A percentile compares a stretch with the other conserved stretches of the same genome.
Conservation (phyloP, 2,797 vertebrate genomes). For the Labeo calbasu region DNA sequence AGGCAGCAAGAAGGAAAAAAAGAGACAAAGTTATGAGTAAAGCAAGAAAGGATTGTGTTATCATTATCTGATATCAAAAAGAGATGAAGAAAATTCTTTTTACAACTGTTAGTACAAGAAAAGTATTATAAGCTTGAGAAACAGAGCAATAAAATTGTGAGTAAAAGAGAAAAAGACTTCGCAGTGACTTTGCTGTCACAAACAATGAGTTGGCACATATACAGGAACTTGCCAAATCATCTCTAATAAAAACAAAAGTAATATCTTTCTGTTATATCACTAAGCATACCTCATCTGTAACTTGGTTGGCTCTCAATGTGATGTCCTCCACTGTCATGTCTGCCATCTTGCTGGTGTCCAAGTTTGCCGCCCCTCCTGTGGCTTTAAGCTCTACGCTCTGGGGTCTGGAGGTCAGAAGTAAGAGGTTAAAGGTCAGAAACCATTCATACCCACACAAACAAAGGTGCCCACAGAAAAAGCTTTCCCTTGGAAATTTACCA, state of each 20-base stretch:
- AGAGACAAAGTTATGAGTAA: conserved; percentile 40
- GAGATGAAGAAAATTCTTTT: neutral
- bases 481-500: neutral
- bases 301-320: conserved; percentile 85
- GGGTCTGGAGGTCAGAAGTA: conserved; percentile 66
- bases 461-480: neutral
- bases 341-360: conserved; percentile 83
- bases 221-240: neutral
- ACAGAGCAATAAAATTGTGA: neutral
- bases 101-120: neutral
- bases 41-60: conserved; percentile 24
- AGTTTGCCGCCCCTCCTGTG: conserved; percentile 67
- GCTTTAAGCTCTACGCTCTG: conserved; percentile 74
- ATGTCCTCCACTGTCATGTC: conserved; percentile 89
- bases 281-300: conserved; percentile 92
- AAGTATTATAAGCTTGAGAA: neutral
- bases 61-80: neutral
- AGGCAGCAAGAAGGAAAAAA: conserved; percentile 39
- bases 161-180: neutral
- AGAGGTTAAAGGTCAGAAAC: neutral
- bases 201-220: neutral
- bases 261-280: neutral
- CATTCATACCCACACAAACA: neutral
- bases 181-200: neutral
- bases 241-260: neutral